phyloP scores from a whole-genome alignment of 2,113 vertebrate species.

The Strix aluco region DNA sequence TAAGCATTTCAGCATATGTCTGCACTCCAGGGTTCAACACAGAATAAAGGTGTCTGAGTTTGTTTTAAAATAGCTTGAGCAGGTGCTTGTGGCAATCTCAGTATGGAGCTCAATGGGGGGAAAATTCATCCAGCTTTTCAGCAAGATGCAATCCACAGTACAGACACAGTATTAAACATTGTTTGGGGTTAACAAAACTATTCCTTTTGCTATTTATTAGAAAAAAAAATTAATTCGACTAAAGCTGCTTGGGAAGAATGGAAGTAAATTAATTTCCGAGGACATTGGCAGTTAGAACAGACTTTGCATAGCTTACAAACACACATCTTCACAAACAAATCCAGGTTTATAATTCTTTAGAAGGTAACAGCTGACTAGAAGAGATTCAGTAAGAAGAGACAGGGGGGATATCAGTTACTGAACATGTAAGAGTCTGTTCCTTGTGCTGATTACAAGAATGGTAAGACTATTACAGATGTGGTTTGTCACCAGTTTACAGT shows the following conservation, averaged over 20 bases:
- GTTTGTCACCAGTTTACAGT: not conserved
- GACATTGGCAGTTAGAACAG: not conserved
- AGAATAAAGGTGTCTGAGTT: not conserved
- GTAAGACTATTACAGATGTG: not conserved
- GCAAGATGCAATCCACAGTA: not conserved
- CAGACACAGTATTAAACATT: not conserved
- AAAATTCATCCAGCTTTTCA: not conserved
- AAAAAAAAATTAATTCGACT: not conserved
- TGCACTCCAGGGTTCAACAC: not conserved
- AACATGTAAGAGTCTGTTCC: not conserved
- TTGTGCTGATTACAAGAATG: not conserved
- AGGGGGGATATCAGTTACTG: rapidly evolving
- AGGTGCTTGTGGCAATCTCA: not conserved
- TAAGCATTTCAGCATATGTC: not conserved
- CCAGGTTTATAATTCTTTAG: not conserved
- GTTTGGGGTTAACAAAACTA: not conserved
- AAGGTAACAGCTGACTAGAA: not conserved
- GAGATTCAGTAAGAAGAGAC: not conserved
- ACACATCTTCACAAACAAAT: not conserved
- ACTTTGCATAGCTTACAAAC: not conserved
- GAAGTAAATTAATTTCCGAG: not conserved
- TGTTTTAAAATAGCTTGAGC: not conserved
- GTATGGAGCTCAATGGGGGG: not conserved
- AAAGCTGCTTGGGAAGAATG: not conserved
- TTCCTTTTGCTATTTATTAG: not conserved